A percentile compares a stretch with the other conserved stretches of the same genome.
phyloP scores from a whole-genome alignment of 1,140 invertebrate species.

The Bombus confusus region DNA sequence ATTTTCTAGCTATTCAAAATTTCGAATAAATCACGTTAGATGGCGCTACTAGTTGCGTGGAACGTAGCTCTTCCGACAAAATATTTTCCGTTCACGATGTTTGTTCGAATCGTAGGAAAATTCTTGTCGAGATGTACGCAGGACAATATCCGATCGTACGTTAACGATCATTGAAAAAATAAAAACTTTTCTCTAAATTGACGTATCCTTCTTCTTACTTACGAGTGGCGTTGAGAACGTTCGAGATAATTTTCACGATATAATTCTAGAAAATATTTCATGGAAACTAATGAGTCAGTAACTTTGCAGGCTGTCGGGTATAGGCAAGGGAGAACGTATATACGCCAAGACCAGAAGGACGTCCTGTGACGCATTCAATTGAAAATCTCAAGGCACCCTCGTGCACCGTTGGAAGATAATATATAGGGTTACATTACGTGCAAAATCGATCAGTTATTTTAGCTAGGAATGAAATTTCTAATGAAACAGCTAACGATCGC shows the following conservation, averaged over 20 bases:
- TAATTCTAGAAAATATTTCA: conserved; percentile 67
- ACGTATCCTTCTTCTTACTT: too few relatives aligned
- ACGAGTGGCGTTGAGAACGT: background rate
- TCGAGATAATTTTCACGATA: background rate
- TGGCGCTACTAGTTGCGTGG: conserved; percentile 19
- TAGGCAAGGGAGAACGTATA: conserved; percentile 68
- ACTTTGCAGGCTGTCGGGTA: conserved; percentile 35
- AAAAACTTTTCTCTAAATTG: conserved; percentile 69
- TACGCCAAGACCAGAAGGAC: conserved; percentile 76
- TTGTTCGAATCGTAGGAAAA: conserved; percentile 62
- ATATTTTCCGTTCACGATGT: conserved; percentile 57
- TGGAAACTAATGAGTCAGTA: conserved; percentile 54
- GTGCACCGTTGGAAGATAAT: conserved; percentile 68
- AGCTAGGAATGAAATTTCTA: conserved; percentile 37
- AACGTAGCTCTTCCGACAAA: conserved; percentile 50
- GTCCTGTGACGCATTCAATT: conserved; percentile 80
- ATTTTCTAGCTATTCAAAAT: conserved; percentile 39
- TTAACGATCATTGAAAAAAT: conserved; percentile 31
- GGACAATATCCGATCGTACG: background rate
- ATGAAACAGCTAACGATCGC: conserved; percentile 12
- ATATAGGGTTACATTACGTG: conserved; percentile 69
- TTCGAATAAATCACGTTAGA: conserved; percentile 33
- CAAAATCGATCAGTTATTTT: conserved; percentile 68
- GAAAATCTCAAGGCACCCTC: conserved; percentile 80
- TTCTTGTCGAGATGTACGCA: conserved; percentile 54